Conservation (phyloP, 2,888 invertebrate genomes). For the Aplocera efformata region DNA sequence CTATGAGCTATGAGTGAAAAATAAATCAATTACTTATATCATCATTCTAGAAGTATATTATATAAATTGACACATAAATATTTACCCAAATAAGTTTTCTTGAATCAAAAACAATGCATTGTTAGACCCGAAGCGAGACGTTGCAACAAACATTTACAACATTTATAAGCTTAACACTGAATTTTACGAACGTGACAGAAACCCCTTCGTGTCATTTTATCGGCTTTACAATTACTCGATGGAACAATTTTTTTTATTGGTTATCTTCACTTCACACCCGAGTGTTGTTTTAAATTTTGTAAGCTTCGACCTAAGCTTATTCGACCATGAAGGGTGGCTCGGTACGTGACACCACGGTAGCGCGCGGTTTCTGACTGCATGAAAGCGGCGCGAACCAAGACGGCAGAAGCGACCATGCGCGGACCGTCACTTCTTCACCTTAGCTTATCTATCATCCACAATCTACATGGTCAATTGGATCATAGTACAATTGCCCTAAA, state of each 20-base stretch:
- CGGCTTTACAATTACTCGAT: constrained; percentile 31
- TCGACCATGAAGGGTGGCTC: constrained; percentile 30
- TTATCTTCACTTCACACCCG: constrained; percentile 47
- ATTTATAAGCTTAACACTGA: constrained; percentile 67
- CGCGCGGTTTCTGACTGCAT: constrained; percentile 62
- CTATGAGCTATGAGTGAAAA: background rate
- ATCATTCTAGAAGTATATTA: background rate
- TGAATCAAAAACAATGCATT: constrained; percentile 40
- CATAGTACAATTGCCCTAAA: constrained; percentile 19
- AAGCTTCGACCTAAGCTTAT: constrained; percentile 35
- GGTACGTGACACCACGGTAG: constrained; percentile 65
- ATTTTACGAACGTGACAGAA: constrained; percentile 70
- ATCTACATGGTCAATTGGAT: constrained; percentile 65
- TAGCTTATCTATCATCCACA: constrained; percentile 33
- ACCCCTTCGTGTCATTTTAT: constrained; percentile 49
- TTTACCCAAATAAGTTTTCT: constrained; percentile 44
- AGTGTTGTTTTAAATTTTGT: constrained; percentile 7
- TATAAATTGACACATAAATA: constrained; percentile 20
- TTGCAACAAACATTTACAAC: constrained; percentile 52
- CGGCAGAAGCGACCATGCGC: constrained; percentile 43
- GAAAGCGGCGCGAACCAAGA: constrained; percentile 17
- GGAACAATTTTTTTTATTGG: constrained; percentile 13
- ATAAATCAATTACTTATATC: background rate
- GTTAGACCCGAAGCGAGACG: constrained; percentile 49
- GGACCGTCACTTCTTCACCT: constrained; percentile 32